These are phyloP conservation scores for Stramonita haemastoma DNA, from an alignment of 2,888 invertebrate species.

Conservation along the genomic window DNA sequence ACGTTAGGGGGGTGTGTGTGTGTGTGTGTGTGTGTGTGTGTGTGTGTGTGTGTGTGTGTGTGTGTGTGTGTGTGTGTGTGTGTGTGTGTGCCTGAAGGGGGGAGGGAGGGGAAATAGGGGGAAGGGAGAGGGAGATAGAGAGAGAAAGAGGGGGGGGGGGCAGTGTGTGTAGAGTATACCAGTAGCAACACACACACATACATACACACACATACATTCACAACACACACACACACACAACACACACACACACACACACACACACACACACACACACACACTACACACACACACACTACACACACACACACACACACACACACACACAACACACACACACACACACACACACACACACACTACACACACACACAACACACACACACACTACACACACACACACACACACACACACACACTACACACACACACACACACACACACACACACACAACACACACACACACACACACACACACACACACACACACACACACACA, in stretches of 20 bases:
- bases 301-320: not conserved
- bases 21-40: too few relatives aligned
- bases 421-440: constrained; percentile 21
- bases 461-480: not conserved
- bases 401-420: too few relatives aligned
- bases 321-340: not conserved
- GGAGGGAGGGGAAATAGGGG: too few relatives aligned
- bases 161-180: not conserved
- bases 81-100: too few relatives aligned
- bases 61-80: too few relatives aligned
- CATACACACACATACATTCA: not conserved
- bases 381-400: constrained; percentile 11
- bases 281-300: constrained; percentile 13
- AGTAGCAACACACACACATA: constrained; percentile 14
- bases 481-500: not conserved
- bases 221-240: not conserved
- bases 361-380: not conserved
- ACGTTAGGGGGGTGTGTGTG: too few relatives aligned
- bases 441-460: not conserved
- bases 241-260: constrained; percentile 12
- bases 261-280: not conserved
- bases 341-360: not conserved
- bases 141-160: too few relatives aligned
- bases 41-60: too few relatives aligned
- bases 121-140: too few relatives aligned